phyloP scores from a whole-genome alignment of 2,888 invertebrate species.

The Amblyjoppa fuscipennis region DNA sequence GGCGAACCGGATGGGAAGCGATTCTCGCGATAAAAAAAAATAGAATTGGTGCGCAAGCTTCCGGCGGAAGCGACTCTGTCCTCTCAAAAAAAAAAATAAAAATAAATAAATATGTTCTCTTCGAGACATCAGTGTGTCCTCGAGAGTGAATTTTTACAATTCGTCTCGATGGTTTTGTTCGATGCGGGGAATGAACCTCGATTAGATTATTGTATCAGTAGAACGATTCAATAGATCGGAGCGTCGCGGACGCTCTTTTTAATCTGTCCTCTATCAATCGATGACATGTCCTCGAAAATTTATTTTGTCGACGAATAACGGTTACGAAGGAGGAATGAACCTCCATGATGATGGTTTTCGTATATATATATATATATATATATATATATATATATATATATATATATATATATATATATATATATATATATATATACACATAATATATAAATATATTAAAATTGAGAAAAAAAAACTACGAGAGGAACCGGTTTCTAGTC shows the following conservation, averaged over 20 bases:
- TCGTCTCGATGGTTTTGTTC: constrained; percentile 34
- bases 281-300: constrained; percentile 27
- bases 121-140: constrained; percentile 7
- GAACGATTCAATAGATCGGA: constrained; percentile 19
- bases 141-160: constrained; percentile 10
- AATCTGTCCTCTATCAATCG: constrained; percentile 45
- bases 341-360: constrained; percentile 35
- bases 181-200: constrained; percentile 61
- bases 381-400: constrained; percentile 33
- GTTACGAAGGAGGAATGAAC: constrained; percentile 58
- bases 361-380: not conserved
- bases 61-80: not conserved
- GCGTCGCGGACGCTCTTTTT: constrained; percentile 33
- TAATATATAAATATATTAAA: constrained; percentile 42
- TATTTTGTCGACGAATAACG: constrained; percentile 35
- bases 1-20: constrained; percentile 2
- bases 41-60: not conserved
- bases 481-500: constrained; percentile 65
- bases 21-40: not conserved
- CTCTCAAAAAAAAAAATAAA: not conserved
- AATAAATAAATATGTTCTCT: not conserved
- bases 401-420: constrained; percentile 25
- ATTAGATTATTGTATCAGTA: constrained; percentile 43
- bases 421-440: not conserved
- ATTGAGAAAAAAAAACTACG: constrained; percentile 34